Evolutionary conservation across 2,888 invertebrate species (phyloP), one percentile per base, ranked within the genome.

Genomic region (Idaea aversata): DNA sequence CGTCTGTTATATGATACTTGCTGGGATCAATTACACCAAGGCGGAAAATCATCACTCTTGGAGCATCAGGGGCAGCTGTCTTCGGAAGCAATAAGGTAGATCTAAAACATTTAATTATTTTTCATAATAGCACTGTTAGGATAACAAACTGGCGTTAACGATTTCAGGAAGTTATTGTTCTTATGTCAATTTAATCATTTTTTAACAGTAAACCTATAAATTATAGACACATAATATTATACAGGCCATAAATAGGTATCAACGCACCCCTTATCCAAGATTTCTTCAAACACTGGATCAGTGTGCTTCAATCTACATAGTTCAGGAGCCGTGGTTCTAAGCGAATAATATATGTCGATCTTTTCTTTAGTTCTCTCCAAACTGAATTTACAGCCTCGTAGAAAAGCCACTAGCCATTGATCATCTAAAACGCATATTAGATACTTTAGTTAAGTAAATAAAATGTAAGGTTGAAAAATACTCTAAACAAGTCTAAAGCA

Each of bases 341-440:
- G 70, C 0, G 95, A 93, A 77, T 94, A 94, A 75, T 90, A 94
- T 61, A 92, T 85, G 73, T 95, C 95, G 2, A 95, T 74, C 78
- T 95, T 95, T 66, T 93, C 88, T 77, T 95, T 95, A 0, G 94
- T 86, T 62, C 92, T 85, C 73, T 95, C 95, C 70, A 95, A 74
- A 71, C 94, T 94, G 77, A 90, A 94, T 80, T 95, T 95, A 75
- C 94, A 94, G 35, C 95, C 94, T 59, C 95, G 87, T 59, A 95
- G 78, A 79, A 94, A 95, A 4, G 93, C 85, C 5, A 94, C 82
- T 61, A 95, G 75, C 86, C 94, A 94, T 78, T 95, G 94, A 71
- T 95, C 94, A 79, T 94, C 94, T 93, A 77, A 15, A 69, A 68
- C 15, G 10, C 10, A 38, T 13, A 6, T 38, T 38, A 6, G 7